Evolutionary conservation across 2,797 vertebrate species (phyloP).

Genomic region (Diplodus sargus): DNA sequence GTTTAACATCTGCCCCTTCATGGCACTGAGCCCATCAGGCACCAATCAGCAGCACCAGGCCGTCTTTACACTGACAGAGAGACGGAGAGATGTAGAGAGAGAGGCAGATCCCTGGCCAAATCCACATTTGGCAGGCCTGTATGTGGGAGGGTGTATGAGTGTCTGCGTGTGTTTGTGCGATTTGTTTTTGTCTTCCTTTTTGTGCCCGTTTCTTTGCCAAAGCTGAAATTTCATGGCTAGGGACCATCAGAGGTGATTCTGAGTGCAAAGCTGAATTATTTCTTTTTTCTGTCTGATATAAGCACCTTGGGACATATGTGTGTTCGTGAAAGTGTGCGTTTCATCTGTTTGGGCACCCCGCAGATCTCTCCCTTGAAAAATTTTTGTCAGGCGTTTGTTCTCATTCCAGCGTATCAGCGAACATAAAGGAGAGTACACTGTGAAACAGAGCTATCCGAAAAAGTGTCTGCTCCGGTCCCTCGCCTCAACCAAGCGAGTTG

Average conservation of each 20-base stretch:
- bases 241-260: conserved; percentile 75
- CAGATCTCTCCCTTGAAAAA: conserved; percentile 45
- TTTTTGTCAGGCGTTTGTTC: conserved; percentile 58
- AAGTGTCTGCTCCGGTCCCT: conserved; percentile 19
- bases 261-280: conserved; percentile 78
- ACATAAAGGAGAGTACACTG: conserved; percentile 27
- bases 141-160: conserved; percentile 46
- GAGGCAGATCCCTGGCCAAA: conserved; percentile 53
- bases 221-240: conserved; percentile 79
- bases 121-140: conserved; percentile 57
- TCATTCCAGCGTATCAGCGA: conserved; percentile 44
- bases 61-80: conserved; percentile 28
- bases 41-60: conserved; percentile 40
- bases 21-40: conserved; percentile 58
- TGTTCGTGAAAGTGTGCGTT: conserved; percentile 2
- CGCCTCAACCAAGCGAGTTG: not conserved
- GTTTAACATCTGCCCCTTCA: conserved; percentile 76
- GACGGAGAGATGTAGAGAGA: conserved; percentile 16
- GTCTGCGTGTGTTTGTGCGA: conserved; percentile 46
- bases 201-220: conserved; percentile 63
- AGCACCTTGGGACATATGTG: conserved; percentile 57
- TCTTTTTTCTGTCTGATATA: conserved; percentile 74
- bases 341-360: conserved; percentile 12
- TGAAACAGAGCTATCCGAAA: conserved; percentile 17
- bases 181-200: conserved; percentile 63